Evolutionary conservation across 2,888 invertebrate species (phyloP).

Genomic region (Rhamnusium bicolor): DNA sequence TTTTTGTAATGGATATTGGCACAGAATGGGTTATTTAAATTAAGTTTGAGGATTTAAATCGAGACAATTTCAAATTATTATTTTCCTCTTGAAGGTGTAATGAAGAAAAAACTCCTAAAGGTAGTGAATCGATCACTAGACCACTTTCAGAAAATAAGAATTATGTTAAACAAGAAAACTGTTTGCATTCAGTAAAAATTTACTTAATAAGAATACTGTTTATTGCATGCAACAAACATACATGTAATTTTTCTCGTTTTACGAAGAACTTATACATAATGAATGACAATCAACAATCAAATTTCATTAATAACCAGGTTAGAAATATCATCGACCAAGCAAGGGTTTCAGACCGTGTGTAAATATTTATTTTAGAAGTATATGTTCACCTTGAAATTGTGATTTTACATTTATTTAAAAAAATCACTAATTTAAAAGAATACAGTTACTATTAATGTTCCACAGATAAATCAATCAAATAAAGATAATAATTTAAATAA

Average conservation of each 20-base stretch:
- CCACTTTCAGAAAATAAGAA: too few species aligned
- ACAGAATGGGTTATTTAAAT: too few species aligned
- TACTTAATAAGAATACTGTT: not conserved
- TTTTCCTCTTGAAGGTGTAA: too few species aligned
- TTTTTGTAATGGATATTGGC: too few species aligned
- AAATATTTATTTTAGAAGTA: conserved; percentile 11
- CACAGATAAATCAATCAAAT: not conserved
- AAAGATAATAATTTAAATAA: not conserved
- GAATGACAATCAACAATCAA: not conserved
- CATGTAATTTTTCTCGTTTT: not conserved
- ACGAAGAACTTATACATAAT: not conserved
- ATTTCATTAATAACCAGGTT: not conserved
- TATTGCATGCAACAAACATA: not conserved
- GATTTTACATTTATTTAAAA: conserved; percentile 12
- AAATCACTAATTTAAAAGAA: not conserved
- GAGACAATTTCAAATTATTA: too few species aligned
- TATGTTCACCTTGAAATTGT: conserved; percentile 14
- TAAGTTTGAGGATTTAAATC: too few species aligned
- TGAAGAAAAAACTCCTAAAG: too few species aligned
- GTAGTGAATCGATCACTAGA: too few species aligned
- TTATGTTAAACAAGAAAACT: too few species aligned
- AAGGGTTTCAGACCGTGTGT: conserved; percentile 1
- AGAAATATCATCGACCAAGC: not conserved
- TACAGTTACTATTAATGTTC: not conserved
- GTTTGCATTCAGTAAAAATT: too few species aligned